Conservation (phyloP, 2,888 invertebrate species). For the Pecten maximus region DNA sequence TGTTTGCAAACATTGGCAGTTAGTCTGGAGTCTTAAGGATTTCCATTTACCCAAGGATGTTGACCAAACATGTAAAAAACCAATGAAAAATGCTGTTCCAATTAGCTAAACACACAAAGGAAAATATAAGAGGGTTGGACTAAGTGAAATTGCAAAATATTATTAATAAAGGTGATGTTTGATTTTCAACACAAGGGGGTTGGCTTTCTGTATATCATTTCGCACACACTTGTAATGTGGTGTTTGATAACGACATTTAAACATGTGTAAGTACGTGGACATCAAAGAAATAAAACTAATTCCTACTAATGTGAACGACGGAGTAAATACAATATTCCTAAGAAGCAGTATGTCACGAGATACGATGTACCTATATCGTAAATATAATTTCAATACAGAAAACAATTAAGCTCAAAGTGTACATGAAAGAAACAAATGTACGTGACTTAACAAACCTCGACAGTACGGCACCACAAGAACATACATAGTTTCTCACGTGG, state of each 20-base stretch:
- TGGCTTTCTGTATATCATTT: neutral
- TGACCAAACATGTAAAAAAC: neutral
- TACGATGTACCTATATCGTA: neutral
- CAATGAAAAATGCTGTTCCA: neutral
- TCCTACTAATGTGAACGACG: neutral
- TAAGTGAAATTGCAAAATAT: slow-evolving; percentile 12
- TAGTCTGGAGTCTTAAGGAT: neutral
- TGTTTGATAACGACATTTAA: neutral
- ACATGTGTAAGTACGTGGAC: neutral
- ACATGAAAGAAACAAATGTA: neutral
- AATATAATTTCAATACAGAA: neutral
- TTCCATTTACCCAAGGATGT: neutral
- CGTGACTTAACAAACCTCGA: neutral
- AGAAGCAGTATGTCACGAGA: neutral
- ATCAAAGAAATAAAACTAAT: neutral
- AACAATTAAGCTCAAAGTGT: neutral
- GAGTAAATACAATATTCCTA: neutral
- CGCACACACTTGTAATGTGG: neutral
- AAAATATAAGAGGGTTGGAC: slow-evolving; percentile 5
- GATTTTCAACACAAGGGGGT: neutral
- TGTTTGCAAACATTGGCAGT: neutral
- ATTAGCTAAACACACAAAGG: slow-evolving; percentile 7
- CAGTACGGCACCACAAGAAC: neutral
- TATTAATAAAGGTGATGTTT: neutral
- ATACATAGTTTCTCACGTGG: neutral